Evolutionary conservation across 2,888 invertebrate species (phyloP), one percentile per base, ranked within the genome.

Genomic region (Helicoverpa assulta): DNA sequence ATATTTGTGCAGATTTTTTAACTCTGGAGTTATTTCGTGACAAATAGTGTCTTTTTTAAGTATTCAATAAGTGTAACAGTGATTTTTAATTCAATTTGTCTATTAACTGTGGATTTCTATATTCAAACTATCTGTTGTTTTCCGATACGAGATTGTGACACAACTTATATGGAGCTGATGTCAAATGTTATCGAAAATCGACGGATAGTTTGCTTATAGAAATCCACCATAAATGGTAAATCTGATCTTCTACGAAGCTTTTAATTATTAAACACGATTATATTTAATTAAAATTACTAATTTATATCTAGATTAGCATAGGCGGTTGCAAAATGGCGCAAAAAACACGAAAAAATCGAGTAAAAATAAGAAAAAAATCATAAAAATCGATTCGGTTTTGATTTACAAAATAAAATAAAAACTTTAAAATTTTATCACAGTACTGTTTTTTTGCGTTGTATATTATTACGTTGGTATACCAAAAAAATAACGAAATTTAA

Each of bases 301-400:
- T 60, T 61, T 50, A 26, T 50, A 64, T 47, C 64, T 77, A 77
- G 19, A 67, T 70, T 77, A 76, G 40, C 59, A 56, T 80, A 83
- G 85, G 82, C 82, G 83, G 83, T 77, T 72, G 70, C 60, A 61
- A 64, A 78, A 79, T 79, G 66, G 67, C 73, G 70, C 66, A 75
- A 67, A 70, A 71, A 29, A 66, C 5, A 18, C 33, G 64, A 56
- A 70, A 71, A 59, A 69, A 61, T 61, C 51, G 52, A 73, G 77
- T 84, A 82, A 82, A 84, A 79, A 82, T 73, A 76, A 74, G 76
- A 74, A 76, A 77, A 64, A 10, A 51, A 10, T 47, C 43, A 8
- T 37, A 40, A 59, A 53, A 16, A 50, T 29, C 21, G 21, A 43
- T 37, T 26, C 16, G 21, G 37, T 68, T 72, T 63, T 40, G 6